phyloP scores from a whole-genome alignment of 2,888 invertebrate species.

The Ichneumoninae sp. region DNA sequence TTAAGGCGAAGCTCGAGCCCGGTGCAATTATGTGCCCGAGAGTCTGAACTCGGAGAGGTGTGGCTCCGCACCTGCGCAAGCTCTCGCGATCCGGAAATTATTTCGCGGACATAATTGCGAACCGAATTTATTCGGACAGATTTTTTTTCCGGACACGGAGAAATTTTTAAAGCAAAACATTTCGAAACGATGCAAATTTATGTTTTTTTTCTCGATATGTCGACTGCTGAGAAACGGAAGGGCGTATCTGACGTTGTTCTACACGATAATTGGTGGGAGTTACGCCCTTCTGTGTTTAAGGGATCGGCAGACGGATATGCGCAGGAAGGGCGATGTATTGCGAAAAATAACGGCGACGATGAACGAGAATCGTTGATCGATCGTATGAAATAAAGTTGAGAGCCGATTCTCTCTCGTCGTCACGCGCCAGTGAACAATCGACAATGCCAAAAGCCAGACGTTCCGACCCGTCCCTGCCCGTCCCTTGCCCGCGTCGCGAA shows the following conservation, averaged over 20 bases:
- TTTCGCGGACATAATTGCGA: background rate
- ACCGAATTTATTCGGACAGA: background rate
- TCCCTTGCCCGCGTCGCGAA: background rate
- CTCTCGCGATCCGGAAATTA: background rate
- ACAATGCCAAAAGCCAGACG: conserved; percentile 74
- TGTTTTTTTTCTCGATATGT: background rate
- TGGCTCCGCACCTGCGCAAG: conserved; percentile 3
- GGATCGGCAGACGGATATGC: background rate
- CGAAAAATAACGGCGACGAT: conserved; percentile 34
- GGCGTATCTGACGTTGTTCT: no score
- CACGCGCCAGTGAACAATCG: conserved; percentile 72
- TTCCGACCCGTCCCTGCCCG: conserved; percentile 37
- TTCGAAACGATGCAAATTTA: background rate
- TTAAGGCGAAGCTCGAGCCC: background rate
- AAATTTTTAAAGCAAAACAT: background rate
- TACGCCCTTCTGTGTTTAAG: background rate
- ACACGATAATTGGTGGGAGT: background rate
- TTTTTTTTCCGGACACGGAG: background rate
- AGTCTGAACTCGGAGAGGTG: conserved; percentile 12
- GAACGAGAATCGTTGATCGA: conserved; percentile 48
- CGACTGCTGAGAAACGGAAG: no score
- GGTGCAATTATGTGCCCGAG: background rate
- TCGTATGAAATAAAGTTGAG: conserved; percentile 16
- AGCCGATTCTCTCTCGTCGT: conserved; percentile 61
- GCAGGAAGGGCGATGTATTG: background rate